These are phyloP conservation scores for Catagonus wagneri DNA, from an alignment of 2,113 vertebrate genomes.

Conservation along the genomic window DNA sequence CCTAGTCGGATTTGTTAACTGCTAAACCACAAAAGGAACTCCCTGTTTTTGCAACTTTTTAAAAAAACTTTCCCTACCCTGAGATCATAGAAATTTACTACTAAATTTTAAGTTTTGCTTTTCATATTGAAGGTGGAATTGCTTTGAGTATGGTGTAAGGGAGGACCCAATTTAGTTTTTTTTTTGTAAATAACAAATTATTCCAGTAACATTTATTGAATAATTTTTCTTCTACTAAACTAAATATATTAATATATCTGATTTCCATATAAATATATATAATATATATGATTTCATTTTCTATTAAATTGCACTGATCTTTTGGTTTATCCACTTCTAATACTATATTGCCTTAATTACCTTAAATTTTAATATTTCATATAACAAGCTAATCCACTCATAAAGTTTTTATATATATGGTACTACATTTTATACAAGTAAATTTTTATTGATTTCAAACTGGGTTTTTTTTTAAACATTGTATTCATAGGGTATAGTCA, in stretches of 20 bases:
- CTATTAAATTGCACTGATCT: not conserved
- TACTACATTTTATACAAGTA: not conserved
- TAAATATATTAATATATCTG: not conserved
- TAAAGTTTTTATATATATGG: not conserved
- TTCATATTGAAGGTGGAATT: not conserved
- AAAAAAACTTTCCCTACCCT: not conserved
- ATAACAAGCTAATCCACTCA: not conserved
- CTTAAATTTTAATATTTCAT: not conserved
- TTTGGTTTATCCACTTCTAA: not conserved
- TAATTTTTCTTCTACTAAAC: not conserved
- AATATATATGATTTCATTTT: not conserved
- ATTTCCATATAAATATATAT: not conserved
- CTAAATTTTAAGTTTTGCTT: not conserved
- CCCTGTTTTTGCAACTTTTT: not conserved
- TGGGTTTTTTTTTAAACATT: not conserved
- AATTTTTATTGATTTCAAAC: not conserved
- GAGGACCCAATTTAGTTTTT: not conserved
- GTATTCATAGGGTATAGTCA: not conserved
- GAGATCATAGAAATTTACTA: not conserved
- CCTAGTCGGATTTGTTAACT: too few relatives aligned
- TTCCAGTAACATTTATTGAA: not conserved
- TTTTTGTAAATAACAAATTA: not conserved
- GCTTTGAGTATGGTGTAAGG: not conserved
- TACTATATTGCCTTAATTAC: not conserved
- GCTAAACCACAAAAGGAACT: too few relatives aligned